Evolutionary conservation across 2,797 vertebrate genomes (phyloP).

Genomic region (Taeniopygia guttata): DNA sequence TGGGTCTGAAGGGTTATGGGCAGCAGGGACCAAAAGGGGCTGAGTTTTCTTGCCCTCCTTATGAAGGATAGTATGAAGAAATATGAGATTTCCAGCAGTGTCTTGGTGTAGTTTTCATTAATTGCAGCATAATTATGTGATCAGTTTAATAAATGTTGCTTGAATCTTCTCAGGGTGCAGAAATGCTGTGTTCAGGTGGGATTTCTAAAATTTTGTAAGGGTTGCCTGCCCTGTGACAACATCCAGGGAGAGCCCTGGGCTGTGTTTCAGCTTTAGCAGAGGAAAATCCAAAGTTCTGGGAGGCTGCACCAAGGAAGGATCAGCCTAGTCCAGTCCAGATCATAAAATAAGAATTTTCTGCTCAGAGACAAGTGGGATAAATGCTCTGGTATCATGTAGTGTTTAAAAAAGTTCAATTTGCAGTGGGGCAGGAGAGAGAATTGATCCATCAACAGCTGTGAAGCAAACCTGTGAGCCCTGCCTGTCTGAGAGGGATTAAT

Average conservation of each 20-base stretch:
- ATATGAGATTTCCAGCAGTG: background rate
- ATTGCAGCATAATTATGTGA: background rate
- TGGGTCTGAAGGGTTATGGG: background rate
- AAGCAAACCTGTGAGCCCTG: background rate
- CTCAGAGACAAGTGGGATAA: background rate
- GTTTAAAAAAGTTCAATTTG: background rate
- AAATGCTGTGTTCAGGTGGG: too few species aligned
- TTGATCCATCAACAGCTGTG: fast-evolving
- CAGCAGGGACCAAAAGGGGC: background rate
- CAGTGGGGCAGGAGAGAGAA: background rate
- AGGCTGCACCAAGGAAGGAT: background rate
- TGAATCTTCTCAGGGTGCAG: background rate
- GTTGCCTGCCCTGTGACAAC: background rate
- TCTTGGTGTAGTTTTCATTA: background rate
- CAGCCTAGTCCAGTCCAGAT: background rate
- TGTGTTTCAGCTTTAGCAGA: background rate
- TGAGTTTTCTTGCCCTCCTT: background rate
- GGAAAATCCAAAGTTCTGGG: background rate
- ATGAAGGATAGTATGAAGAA: background rate
- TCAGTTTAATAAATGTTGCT: background rate
- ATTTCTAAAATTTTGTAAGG: background rate
- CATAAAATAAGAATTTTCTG: too few species aligned
- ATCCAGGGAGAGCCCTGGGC: background rate
- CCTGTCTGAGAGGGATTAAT: background rate
- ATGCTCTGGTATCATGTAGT: fast-evolving